phyloP scores from a whole-genome alignment of 35 echinoderm and acorn worm species.

The Strongylocentrotus purpuratus region DNA sequence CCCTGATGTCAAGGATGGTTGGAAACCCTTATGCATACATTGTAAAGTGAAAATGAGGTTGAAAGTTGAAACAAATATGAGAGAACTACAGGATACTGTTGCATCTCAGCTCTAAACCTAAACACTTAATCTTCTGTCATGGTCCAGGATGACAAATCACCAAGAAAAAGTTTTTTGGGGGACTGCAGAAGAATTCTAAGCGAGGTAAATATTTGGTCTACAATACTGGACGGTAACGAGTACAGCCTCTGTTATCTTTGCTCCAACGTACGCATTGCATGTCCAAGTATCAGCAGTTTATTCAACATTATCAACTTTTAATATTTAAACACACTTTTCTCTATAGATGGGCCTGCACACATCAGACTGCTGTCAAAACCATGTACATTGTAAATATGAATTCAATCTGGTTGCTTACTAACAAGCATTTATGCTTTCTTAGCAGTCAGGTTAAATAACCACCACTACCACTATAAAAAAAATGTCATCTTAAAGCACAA shows the following conservation, averaged over 20 bases:
- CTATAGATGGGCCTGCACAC: background rate
- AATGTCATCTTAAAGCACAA: background rate
- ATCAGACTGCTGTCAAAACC: background rate
- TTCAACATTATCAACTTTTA: background rate
- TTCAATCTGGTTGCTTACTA: no score
- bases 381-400: background rate
- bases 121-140: background rate
- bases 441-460: no score
- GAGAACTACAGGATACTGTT: no score
- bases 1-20: no score
- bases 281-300: background rate
- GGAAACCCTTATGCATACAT: no score
- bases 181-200: background rate
- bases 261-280: background rate
- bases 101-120: no score
- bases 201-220: background rate
- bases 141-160: background rate
- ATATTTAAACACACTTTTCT: background rate
- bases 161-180: background rate
- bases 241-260: background rate
- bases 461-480: no score
- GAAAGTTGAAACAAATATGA: no score
- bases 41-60: no score
- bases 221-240: background rate
- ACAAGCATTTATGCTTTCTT: no score